phyloP scores from a whole-genome alignment of 2,888 invertebrate species.

The Acleris literana region DNA sequence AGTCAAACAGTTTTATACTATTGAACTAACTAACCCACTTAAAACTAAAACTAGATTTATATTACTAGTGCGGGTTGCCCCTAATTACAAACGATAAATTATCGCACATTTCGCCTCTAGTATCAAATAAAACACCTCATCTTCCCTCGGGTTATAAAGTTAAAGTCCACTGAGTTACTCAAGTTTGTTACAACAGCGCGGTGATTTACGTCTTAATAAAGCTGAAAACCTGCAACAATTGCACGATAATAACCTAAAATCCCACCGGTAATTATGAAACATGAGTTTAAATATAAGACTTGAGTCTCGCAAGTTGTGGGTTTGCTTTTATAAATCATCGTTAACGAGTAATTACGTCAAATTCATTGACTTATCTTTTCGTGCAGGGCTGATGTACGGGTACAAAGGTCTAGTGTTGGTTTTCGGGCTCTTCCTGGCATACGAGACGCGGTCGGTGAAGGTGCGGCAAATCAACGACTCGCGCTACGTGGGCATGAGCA shows the following conservation, averaged over 20 bases:
- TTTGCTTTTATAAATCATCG: slow-evolving; percentile 40
- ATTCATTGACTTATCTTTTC: slow-evolving; percentile 10
- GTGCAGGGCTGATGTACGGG: slow-evolving; percentile 94
- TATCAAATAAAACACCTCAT: slow-evolving; percentile 90
- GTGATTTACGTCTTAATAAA: slow-evolving; percentile 45
- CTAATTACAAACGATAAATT: not conserved
- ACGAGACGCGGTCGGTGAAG: slow-evolving; percentile 98
- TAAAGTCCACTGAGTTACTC: slow-evolving; percentile 79
- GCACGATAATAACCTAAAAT: slow-evolving; percentile 39
- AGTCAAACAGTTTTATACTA: no score
- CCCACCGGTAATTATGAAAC: slow-evolving; percentile 53
- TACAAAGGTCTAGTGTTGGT: slow-evolving; percentile 98
- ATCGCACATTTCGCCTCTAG: not conserved
- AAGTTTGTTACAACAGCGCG: slow-evolving; percentile 9
- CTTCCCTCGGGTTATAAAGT: slow-evolving; percentile 61
- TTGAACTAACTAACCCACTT: no score
- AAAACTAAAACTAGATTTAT: no score
- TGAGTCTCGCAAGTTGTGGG: slow-evolving; percentile 57
- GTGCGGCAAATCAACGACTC: slow-evolving; percentile 99
- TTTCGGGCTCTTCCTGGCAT: slow-evolving; percentile 98
- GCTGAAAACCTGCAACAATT: slow-evolving; percentile 45
- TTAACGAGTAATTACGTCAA: not conserved
- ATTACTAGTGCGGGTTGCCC: no score
- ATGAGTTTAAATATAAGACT: slow-evolving; percentile 57
- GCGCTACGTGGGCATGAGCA: slow-evolving; percentile 99